A percentile compares a stretch with the other conserved stretches of the same genome.
phyloP scores from a whole-genome alignment of 30 jellyfish, hydroid and myxozoan genomes.

The Haliclystus octoradiatus region DNA sequence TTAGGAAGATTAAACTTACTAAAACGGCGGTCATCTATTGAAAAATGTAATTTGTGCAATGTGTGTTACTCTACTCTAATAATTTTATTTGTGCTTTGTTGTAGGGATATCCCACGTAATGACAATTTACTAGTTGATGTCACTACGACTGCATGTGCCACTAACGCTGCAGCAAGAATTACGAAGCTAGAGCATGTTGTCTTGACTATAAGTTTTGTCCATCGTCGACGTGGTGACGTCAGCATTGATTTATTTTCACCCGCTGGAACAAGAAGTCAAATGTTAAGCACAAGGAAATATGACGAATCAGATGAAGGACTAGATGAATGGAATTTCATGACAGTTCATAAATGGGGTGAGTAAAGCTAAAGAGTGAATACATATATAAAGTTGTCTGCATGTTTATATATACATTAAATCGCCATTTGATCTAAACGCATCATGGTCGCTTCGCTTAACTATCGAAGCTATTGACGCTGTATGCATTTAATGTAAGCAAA shows the following conservation, averaged over 20 bases:
- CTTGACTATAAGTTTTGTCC: constrained; percentile 93
- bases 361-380: background rate
- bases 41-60: no score
- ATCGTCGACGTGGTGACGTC: constrained; percentile 92
- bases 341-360: constrained; percentile 99
- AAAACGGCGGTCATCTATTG: no score
- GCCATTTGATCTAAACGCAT: no score
- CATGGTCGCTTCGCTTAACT: no score
- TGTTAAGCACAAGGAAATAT: constrained; percentile 94
- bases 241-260: constrained; percentile 97
- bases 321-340: constrained; percentile 99
- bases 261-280: constrained; percentile 86
- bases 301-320: constrained; percentile 98
- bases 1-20: no score
- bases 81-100: no score
- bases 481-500: no score
- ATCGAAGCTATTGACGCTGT: no score
- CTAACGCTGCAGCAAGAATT: constrained; percentile 48
- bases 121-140: constrained; percentile 60
- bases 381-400: background rate
- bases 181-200: constrained; percentile 97
- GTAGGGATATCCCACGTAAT: constrained; percentile 86
- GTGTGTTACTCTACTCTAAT: no score
- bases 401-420: background rate
- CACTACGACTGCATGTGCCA: constrained; percentile 94